Evolutionary conservation across 1,140 invertebrate species (phyloP).

Genomic region (Kradibia gibbosae): DNA sequence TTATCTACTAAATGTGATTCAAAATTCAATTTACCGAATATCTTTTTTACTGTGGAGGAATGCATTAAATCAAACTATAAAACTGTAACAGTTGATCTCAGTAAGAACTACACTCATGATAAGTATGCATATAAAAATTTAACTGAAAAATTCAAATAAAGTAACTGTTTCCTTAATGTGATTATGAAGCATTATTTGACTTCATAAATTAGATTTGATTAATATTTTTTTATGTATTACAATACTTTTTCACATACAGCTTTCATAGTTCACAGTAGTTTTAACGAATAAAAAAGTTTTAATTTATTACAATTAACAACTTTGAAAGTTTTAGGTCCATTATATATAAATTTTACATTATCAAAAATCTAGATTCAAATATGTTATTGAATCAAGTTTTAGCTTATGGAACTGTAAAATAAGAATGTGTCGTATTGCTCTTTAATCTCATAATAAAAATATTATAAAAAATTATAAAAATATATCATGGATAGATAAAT

Average conservation of each 20-base stretch:
- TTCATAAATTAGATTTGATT: constrained; percentile 2
- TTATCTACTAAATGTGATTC: constrained; percentile 11
- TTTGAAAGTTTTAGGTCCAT: constrained; percentile 23
- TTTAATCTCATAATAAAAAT: neutral
- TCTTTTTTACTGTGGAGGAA: constrained; percentile 18
- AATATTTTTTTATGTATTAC: constrained; percentile 27
- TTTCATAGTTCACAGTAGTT: constrained; percentile 37
- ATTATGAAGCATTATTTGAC: neutral
- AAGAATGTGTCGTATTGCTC: neutral
- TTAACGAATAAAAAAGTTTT: constrained; percentile 22
- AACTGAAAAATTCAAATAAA: constrained; percentile 19
- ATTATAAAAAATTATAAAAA: neutral
- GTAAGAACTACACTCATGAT: constrained; percentile 17
- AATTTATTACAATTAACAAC: constrained; percentile 31
- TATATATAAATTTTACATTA: constrained; percentile 40
- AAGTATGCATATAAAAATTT: constrained; percentile 23
- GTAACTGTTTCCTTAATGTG: neutral
- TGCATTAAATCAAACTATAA: constrained; percentile 27
- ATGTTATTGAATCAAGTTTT: neutral
- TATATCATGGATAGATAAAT: neutral
- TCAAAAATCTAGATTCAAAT: neutral
- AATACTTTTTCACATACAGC: constrained; percentile 44
- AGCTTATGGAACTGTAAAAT: neutral
- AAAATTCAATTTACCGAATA: neutral
- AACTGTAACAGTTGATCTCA: constrained; percentile 12